Percentiles rank a stretch among this genome's conserved stretches.
phyloP scores from a whole-genome alignment of 2,888 invertebrate species.

The Platycheirus rosarum region DNA sequence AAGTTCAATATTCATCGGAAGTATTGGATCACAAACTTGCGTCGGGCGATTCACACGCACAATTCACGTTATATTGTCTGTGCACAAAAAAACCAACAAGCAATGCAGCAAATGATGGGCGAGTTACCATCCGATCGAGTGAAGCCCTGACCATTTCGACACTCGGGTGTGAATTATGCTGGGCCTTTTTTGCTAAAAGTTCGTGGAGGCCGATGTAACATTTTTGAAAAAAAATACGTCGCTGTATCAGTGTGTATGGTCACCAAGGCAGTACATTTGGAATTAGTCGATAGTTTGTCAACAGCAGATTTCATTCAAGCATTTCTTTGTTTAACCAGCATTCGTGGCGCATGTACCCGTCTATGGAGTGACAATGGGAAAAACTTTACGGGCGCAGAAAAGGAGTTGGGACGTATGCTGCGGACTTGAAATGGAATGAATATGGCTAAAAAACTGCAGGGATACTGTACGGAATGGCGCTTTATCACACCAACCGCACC shows the following conservation, averaged over 20 bases:
- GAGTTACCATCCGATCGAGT: neutral
- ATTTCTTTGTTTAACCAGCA: neutral
- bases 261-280: slow-evolving; percentile 13
- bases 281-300: slow-evolving; percentile 1
- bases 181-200: slow-evolving; percentile 13
- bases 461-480: neutral
- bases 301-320: slow-evolving; percentile 3
- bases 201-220: neutral
- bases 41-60: no score
- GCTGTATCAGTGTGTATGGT: slow-evolving; percentile 10
- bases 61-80: no score
- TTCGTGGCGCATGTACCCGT: neutral
- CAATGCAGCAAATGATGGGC: slow-evolving; percentile 23
- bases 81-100: neutral
- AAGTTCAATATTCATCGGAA: neutral
- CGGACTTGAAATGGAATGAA: neutral
- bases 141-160: slow-evolving; percentile 14
- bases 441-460: neutral
- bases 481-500: neutral
- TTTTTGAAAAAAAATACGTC: neutral
- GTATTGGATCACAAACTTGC: neutral
- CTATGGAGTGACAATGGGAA: slow-evolving; percentile 5
- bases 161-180: slow-evolving; percentile 13
- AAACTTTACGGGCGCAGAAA: neutral
- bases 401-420: neutral